Percentiles rank a stretch among this genome's conserved stretches.
Evolutionary conservation across 2,113 vertebrate genomes (phyloP).

Genomic region (Phalacrocorax brasilianus): DNA sequence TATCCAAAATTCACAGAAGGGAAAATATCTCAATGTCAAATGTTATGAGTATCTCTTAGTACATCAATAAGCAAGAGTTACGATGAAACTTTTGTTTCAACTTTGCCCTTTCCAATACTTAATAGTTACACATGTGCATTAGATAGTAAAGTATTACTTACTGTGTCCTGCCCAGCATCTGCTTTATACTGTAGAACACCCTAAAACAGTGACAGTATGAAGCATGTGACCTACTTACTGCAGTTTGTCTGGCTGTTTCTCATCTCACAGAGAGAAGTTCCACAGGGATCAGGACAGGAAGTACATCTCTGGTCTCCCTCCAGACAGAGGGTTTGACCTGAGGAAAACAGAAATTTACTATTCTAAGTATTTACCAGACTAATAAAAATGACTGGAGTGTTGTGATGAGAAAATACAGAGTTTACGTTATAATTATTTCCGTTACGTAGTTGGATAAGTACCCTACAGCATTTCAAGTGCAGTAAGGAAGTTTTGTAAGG

Average conservation of each 20-base stretch:
- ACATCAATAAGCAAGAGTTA: background rate
- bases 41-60: background rate
- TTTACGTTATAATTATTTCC: background rate
- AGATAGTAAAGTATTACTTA: background rate
- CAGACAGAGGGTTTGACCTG: constrained; percentile 80
- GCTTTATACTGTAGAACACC: background rate
- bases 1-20: background rate
- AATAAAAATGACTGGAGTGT: background rate
- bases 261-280: constrained; percentile 73
- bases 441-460: background rate
- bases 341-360: background rate
- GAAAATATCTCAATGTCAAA: background rate
- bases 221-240: constrained; percentile 79
- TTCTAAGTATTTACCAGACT: background rate
- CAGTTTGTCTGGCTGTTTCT: constrained; percentile 77
- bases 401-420: background rate
- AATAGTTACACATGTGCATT: background rate
- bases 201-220: background rate
- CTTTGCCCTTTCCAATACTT: constrained; percentile 28
- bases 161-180: background rate
- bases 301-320: constrained; percentile 82
- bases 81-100: constrained; percentile 14
- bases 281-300: constrained; percentile 79
- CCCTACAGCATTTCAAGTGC: background rate
- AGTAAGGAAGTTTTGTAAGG: background rate